These are phyloP conservation scores for Ficedula albicollis DNA, from an alignment of 2,797 vertebrate genomes.

Conservation along the genomic window DNA sequence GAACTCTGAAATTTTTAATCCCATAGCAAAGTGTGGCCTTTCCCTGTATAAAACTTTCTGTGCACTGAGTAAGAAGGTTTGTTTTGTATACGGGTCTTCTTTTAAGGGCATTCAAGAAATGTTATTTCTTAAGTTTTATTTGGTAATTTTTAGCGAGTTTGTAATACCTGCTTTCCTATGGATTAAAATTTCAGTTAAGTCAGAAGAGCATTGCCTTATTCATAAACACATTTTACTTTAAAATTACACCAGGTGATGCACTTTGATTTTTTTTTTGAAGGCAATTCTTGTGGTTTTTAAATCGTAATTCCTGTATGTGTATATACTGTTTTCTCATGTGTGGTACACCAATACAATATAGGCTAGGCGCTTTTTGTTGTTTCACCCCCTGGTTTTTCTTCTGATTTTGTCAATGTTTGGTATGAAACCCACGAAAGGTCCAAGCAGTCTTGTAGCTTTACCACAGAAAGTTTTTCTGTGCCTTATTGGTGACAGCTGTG, in stretches of 20 bases:
- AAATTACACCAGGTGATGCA: not conserved
- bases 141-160: not conserved
- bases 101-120: not conserved
- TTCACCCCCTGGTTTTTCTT: not conserved
- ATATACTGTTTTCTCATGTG: not conserved
- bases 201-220: not conserved
- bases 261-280: not conserved
- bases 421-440: not conserved
- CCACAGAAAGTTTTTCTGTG: not conserved
- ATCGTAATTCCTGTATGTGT: not conserved
- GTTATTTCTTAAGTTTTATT: not conserved
- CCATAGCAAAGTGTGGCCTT: not conserved
- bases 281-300: not conserved
- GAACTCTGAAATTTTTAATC: constrained; percentile 3
- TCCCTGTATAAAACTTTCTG: not conserved
- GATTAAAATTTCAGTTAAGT: not conserved
- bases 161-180: not conserved
- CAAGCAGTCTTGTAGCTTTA: not conserved
- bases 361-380: not conserved
- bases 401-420: not conserved
- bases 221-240: not conserved
- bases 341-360: not conserved
- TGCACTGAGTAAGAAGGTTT: not conserved
- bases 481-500: not conserved
- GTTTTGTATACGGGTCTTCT: not conserved